Conservation (phyloP, 1,140 invertebrate genomes). For the Lepidurus couesii region DNA sequence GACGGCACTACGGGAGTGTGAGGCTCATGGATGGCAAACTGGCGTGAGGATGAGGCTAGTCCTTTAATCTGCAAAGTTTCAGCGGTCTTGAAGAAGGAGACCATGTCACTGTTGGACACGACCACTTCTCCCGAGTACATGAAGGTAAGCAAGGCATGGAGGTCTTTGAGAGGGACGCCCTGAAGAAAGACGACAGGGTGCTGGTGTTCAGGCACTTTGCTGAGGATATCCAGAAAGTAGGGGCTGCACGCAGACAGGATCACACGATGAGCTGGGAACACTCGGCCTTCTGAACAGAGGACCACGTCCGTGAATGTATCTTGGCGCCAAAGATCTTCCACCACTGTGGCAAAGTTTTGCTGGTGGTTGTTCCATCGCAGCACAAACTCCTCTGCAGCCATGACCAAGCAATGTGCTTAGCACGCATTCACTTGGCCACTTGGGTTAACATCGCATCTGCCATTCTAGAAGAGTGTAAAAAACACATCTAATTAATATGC, state of each 20-base stretch:
- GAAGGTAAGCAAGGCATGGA: conserved; percentile 42
- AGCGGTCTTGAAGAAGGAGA: conserved; percentile 44
- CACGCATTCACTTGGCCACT: conserved; percentile 3
- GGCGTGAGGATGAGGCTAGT: conserved; percentile 25
- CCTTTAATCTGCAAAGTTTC: conserved; percentile 46
- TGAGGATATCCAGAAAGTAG: conserved; percentile 45
- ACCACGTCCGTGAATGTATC: conserved; percentile 39
- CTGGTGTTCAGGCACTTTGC: conserved; percentile 36
- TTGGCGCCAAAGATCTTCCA: conserved; percentile 38
- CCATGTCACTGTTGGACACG: conserved; percentile 44
- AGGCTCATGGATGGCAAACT: conserved; percentile 8
- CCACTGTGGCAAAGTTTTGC: conserved; percentile 39
- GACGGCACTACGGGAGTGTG: not conserved
- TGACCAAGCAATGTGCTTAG: conserved; percentile 30
- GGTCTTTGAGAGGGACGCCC: conserved; percentile 33
- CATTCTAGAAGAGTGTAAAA: not conserved
- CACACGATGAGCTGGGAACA: conserved; percentile 47
- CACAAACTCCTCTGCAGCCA: conserved; percentile 39
- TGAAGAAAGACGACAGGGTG: conserved; percentile 35
- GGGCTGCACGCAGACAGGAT: conserved; percentile 49
- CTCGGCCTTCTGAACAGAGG: conserved; percentile 37
- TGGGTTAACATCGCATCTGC: not conserved
- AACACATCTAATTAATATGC: not conserved
- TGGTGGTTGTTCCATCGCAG: conserved; percentile 41
- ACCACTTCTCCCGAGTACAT: conserved; percentile 48